These are phyloP conservation scores for Macaria notata DNA, from an alignment of 2,888 invertebrate genomes.

Conservation along the genomic window DNA sequence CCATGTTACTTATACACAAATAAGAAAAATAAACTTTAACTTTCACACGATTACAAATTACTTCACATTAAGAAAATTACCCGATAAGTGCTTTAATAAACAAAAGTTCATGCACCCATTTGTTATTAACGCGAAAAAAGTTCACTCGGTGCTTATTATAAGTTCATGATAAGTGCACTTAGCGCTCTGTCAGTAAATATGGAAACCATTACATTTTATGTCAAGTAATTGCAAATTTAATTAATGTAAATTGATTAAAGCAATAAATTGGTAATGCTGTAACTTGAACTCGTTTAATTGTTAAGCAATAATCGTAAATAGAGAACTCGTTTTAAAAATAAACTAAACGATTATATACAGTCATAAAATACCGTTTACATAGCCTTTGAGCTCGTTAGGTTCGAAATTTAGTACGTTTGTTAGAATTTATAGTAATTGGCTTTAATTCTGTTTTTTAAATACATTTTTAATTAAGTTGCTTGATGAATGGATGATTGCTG, in stretches of 20 bases:
- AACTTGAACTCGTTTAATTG: conserved; percentile 23
- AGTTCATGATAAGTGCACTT: conserved; percentile 1
- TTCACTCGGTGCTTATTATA: no score
- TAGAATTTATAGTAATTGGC: conserved; percentile 11
- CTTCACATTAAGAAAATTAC: no score
- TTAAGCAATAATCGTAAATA: conserved; percentile 19
- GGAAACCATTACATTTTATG: conserved; percentile 13
- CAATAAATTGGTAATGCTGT: conserved; percentile 15
- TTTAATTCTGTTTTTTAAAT: conserved; percentile 1
- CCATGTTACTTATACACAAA: no score
- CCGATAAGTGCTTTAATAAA: no score
- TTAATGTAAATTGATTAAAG: conserved; percentile 21
- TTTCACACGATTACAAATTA: no score
- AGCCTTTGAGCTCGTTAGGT: conserved; percentile 11
- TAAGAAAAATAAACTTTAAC: no score
- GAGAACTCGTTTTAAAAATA: conserved; percentile 18
- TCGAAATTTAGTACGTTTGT: conserved; percentile 7
- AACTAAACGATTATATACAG: conserved; percentile 4
- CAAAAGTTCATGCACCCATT: no score
- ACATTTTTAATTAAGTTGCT: conserved; percentile 23
- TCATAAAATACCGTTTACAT: conserved; percentile 17
- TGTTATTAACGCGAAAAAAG: no score
- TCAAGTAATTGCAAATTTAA: conserved; percentile 22
- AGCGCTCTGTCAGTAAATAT: not conserved
- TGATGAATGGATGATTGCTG: not conserved